Conservation (phyloP, 1,140 invertebrate species). For the Heliconius nattereri region DNA sequence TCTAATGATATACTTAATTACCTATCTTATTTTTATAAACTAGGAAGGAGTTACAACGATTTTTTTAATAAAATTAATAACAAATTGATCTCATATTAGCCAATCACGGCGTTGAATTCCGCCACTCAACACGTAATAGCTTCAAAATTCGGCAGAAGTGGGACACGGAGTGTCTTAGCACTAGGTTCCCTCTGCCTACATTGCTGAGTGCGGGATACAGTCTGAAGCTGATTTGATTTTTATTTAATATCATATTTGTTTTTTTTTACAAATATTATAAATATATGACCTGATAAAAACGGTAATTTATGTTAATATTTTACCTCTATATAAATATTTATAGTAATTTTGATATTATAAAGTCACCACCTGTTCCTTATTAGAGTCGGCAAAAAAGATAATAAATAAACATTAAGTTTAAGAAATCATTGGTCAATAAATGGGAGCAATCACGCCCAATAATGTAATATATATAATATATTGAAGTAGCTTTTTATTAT, state of each 20-base stretch:
- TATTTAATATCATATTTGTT: neutral
- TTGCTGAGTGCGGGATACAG: too few species aligned
- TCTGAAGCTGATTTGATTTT: too few species aligned
- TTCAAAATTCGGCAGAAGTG: too few species aligned
- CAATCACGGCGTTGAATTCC: too few species aligned
- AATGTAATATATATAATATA: neutral
- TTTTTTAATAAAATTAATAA: too few species aligned
- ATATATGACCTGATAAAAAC: neutral
- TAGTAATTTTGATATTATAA: neutral
- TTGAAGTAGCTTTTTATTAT: too few species aligned
- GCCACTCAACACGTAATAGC: too few species aligned
- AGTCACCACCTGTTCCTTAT: neutral
- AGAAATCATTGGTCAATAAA: neutral
- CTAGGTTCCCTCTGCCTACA: too few species aligned
- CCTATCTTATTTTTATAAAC: conserved; percentile 7
- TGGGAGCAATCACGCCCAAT: neutral
- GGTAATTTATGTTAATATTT: neutral
- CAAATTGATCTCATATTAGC: neutral
- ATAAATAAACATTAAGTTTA: conserved; percentile 3
- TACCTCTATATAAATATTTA: neutral
- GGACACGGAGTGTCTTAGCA: too few species aligned
- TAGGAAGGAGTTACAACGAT: neutral
- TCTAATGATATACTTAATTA: conserved; percentile 27
- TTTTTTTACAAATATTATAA: neutral
- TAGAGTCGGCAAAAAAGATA: neutral